Evolutionary conservation across 2,797 vertebrate species (phyloP).

Genomic region (Apodemus agrarius): DNA sequence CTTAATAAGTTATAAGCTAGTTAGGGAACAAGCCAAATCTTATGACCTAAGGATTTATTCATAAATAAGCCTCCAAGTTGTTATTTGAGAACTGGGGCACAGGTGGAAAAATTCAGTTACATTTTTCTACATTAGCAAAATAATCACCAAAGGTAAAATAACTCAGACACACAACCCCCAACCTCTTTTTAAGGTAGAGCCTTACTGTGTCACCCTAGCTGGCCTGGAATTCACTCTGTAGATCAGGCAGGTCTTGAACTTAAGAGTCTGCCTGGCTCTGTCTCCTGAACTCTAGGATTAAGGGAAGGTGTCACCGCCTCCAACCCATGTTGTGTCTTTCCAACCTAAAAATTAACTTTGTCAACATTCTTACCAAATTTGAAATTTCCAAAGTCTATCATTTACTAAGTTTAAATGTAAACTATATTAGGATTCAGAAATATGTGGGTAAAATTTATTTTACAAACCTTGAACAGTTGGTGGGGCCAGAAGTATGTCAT

Average conservation of each 20-base stretch:
- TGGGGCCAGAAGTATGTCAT: constrained; percentile 92
- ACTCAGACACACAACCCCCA: neutral
- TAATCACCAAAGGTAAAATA: constrained; percentile 57
- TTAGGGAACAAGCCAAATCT: neutral
- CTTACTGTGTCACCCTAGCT: neutral
- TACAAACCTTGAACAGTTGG: constrained; percentile 94
- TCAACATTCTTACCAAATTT: constrained; percentile 36
- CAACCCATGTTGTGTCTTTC: neutral
- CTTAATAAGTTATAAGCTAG: neutral
- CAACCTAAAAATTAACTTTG: constrained; percentile 26
- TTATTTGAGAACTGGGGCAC: neutral
- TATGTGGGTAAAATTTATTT: constrained; percentile 40
- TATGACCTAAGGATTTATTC: neutral
- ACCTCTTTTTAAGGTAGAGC: neutral
- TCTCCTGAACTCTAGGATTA: neutral
- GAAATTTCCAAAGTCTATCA: constrained; percentile 40
- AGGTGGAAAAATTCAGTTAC: neutral
- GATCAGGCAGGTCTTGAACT: neutral
- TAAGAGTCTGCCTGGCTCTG: neutral
- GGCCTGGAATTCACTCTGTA: neutral
- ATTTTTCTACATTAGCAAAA: constrained; percentile 28
- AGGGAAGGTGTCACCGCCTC: neutral
- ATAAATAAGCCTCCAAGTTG: neutral
- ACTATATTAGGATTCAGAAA: constrained; percentile 46
- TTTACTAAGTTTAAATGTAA: constrained; percentile 64